Percentiles rank a stretch among this genome's conserved stretches.
Conservation (phyloP, 2,888 invertebrate genomes). For the Cyaniris semiargus region DNA sequence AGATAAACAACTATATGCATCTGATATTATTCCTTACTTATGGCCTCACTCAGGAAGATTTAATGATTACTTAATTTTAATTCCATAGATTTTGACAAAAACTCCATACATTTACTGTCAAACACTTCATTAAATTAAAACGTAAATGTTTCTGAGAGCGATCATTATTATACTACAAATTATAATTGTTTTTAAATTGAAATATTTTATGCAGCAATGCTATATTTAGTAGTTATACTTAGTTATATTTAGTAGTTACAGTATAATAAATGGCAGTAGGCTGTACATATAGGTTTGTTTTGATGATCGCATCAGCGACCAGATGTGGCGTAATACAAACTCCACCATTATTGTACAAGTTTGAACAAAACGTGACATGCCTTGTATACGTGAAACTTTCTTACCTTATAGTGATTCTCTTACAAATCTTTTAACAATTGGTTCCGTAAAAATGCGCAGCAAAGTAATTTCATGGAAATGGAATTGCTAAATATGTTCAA, state of each 20-base stretch:
- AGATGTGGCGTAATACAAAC: constrained; percentile 50
- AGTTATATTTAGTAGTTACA: background rate
- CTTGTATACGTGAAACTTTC: constrained; percentile 42
- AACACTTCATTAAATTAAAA: too few relatives aligned
- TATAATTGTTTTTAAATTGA: too few relatives aligned
- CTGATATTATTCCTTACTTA: too few relatives aligned
- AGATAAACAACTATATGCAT: too few relatives aligned
- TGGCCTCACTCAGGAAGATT: too few relatives aligned
- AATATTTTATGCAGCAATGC: too few relatives aligned
- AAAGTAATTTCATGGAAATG: background rate
- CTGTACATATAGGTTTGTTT: constrained; percentile 13
- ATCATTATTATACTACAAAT: too few relatives aligned
- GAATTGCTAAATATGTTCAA: background rate
- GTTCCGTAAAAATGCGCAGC: background rate
- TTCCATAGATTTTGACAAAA: too few relatives aligned
- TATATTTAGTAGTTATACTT: too few relatives aligned
- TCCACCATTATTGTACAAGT: constrained; percentile 65
- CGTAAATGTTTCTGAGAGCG: too few relatives aligned
- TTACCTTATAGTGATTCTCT: constrained; percentile 24
- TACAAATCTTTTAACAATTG: background rate
- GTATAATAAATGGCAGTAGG: background rate
- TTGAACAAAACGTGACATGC: constrained; percentile 52
- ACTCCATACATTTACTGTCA: too few relatives aligned
- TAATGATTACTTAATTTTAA: too few relatives aligned
- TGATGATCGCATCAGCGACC: constrained; percentile 36